Evolutionary conservation across 1,140 invertebrate genomes (phyloP), one percentile per base, ranked within the genome.

Genomic region (Tetragnatha versicolor): DNA sequence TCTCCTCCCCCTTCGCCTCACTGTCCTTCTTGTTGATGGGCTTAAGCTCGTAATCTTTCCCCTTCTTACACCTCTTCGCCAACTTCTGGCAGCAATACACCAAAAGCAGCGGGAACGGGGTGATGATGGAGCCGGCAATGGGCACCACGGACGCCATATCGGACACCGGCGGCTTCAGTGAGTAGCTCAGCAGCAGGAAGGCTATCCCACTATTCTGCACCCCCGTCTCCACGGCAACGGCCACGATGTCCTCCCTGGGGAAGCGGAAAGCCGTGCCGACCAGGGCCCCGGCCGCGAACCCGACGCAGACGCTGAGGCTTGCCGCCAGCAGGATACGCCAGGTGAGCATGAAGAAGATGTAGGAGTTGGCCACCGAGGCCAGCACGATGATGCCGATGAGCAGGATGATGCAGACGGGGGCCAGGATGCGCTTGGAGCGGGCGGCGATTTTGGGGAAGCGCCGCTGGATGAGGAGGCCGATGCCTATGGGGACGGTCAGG

Each of bases 191-290:
- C 22, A 88, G 60, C 27, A 89, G 68, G 53, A 87, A 86, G 0
- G 87, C 84, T 25, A 89, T 82, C 1, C 85, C 86, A 25, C 83
- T 83, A 76, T 89, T 88, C 81, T 89, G 88, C 47, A 89, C 83
- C 0, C 86, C 88, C 2, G 88, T 89, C 82, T 89, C 88, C 42
- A 88, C 86, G 60, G 86, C 84, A 25, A 89, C 85, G 3, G 88
- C 87, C 33, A 86, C 85, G 27, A 88, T 83, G 49, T 86, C 83
- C 10, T 81, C 69, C 58, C 80, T 25, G 1, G 63, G 29, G 10
- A 76, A 76, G 20, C 69, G 65, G 39, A 68, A 76, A 7, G 68
- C 33, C 10, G 22, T 20, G 9, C 79, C 80, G 12, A 61, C 77
- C 0, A 80, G 31, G 17, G 42, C 87, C 14, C 88, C 88, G 29